These are phyloP conservation scores for Oscheius sp. DNA, from an alignment of 2,888 invertebrate species.

Conservation along the genomic window DNA sequence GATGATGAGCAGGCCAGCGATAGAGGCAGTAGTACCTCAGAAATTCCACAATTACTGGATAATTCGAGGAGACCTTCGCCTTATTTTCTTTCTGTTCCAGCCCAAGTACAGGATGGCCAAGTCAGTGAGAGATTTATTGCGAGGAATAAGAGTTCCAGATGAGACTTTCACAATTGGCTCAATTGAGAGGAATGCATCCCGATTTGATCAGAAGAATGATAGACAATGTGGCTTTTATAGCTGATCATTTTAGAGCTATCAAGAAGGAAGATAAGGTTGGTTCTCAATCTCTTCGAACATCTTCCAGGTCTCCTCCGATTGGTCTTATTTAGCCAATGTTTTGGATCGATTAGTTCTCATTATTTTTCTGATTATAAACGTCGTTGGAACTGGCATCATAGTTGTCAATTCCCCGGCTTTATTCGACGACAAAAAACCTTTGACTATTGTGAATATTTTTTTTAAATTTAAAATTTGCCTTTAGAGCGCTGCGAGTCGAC, in stretches of 20 bases:
- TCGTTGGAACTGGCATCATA: conserved; percentile 62
- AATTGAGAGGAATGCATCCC: conserved; percentile 67
- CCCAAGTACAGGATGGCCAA: conserved; percentile 30
- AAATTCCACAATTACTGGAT: conserved; percentile 41
- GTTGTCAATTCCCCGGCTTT: conserved; percentile 61
- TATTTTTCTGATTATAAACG: conserved; percentile 60
- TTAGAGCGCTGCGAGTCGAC: conserved; percentile 38
- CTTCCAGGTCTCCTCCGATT: conserved; percentile 66
- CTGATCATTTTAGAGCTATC: conserved; percentile 65
- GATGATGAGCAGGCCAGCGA: conserved; percentile 58
- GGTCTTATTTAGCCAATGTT: conserved; percentile 69
- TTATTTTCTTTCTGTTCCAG: conserved; percentile 57
- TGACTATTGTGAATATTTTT: conserved; percentile 43
- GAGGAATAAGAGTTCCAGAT: conserved; percentile 49
- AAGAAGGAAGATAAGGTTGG: conserved; percentile 66
- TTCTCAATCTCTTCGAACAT: background rate
- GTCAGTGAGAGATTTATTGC: background rate
- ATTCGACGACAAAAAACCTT: conserved; percentile 57
- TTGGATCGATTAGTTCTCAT: conserved; percentile 67
- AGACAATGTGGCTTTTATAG: conserved; percentile 68
- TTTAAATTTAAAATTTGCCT: background rate
- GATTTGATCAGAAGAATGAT: conserved; percentile 69
- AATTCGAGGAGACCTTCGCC: conserved; percentile 63
- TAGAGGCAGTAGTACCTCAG: conserved; percentile 56
- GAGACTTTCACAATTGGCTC: conserved; percentile 61